Evolutionary conservation across 2,113 vertebrate genomes (phyloP).

Genomic region (Cyprinodon tularosa): DNA sequence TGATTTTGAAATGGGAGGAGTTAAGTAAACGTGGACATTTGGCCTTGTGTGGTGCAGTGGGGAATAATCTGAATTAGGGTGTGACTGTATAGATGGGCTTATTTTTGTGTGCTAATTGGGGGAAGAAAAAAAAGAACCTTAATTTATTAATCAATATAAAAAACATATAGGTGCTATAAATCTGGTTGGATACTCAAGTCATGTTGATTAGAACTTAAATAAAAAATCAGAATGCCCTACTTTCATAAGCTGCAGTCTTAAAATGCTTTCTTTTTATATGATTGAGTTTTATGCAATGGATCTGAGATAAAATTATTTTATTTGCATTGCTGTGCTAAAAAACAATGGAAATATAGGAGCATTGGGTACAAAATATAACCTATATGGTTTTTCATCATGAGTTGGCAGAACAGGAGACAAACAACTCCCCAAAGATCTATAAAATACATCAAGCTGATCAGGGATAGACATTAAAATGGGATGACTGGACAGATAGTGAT

Average conservation of each 20-base stretch:
- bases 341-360: background rate
- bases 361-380: background rate
- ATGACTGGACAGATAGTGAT: background rate
- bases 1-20: background rate
- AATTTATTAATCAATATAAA: background rate
- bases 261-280: background rate
- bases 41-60: too few relatives aligned
- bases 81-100: background rate
- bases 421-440: background rate
- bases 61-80: background rate
- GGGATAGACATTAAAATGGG: background rate
- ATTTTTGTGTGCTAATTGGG: background rate
- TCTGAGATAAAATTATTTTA: background rate
- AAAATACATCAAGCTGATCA: background rate
- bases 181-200: too few relatives aligned
- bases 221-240: too few relatives aligned
- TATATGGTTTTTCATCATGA: background rate
- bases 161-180: background rate
- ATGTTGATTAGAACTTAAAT: background rate
- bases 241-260: background rate
- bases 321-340: background rate
- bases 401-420: background rate
- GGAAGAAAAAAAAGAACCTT: too few relatives aligned
- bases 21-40: background rate
- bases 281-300: background rate